Conservation (phyloP, 1,140 invertebrate species). For the Drosophila miranda region DNA sequence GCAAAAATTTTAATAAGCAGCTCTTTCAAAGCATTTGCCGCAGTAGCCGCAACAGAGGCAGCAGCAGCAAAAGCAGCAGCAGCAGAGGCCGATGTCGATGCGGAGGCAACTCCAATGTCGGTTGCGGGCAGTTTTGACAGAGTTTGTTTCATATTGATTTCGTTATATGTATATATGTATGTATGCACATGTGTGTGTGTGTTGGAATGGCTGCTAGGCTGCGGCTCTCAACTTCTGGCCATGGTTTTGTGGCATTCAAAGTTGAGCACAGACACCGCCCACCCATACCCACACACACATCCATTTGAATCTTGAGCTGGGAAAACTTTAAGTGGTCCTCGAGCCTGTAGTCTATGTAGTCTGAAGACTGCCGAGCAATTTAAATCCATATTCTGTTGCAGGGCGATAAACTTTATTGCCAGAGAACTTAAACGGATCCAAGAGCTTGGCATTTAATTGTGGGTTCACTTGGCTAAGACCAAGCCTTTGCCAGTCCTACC, state of each 20-base stretch:
- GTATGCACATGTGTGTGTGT: conserved; percentile 3
- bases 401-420: conserved; percentile 61
- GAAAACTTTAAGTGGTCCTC: conserved; percentile 29
- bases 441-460: conserved; percentile 68
- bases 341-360: conserved; percentile 14
- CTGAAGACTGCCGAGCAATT: conserved; percentile 60
- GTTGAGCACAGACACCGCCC: conserved; percentile 24
- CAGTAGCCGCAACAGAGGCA: conserved; percentile 49
- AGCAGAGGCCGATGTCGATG: not conserved
- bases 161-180: conserved; percentile 12
- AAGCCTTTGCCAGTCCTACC: no score
- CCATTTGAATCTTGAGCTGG: conserved; percentile 7
- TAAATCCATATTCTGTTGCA: conserved; percentile 66
- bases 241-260: conserved; percentile 62
- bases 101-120: conserved; percentile 8
- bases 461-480: conserved; percentile 31
- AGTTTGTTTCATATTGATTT: conserved; percentile 71
- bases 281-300: not conserved
- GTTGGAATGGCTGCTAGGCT: not conserved
- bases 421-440: conserved; percentile 67
- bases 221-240: conserved; percentile 53
- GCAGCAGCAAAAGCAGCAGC: not conserved
- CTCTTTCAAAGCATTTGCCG: conserved; percentile 66
- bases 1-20: conserved; percentile 78
- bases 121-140: conserved; percentile 54